phyloP scores from a whole-genome alignment of 2,113 vertebrate species.

The Procapra przewalskii region DNA sequence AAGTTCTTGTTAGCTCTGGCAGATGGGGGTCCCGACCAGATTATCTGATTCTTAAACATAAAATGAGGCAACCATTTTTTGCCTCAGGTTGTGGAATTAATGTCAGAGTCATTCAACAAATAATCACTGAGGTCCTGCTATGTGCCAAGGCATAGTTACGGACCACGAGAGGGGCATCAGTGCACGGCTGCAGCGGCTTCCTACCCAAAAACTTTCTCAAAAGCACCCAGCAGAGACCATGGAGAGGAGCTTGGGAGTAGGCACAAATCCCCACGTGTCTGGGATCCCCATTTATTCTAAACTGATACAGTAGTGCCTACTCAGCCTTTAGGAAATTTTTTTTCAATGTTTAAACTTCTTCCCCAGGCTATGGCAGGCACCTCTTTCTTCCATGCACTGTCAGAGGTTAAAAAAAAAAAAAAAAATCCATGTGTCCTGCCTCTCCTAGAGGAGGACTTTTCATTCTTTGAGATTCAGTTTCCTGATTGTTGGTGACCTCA shows the following conservation, averaged over 20 bases:
- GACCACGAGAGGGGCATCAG: background rate
- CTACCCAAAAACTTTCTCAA: background rate
- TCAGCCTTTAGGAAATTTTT: background rate
- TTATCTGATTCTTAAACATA: background rate
- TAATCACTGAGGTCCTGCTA: background rate
- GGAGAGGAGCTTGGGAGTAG: background rate
- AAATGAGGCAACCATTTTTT: background rate
- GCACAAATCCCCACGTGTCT: background rate
- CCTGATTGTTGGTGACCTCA: background rate
- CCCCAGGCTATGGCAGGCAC: background rate
- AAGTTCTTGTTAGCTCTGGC: background rate
- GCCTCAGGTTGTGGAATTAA: background rate
- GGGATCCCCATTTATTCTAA: background rate
- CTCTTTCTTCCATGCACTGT: background rate
- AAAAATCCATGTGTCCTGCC: background rate
- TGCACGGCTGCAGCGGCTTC: fast-evolving
- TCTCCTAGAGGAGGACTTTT: background rate
- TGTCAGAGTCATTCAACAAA: background rate
- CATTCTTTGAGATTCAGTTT: background rate
- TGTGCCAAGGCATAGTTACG: background rate
- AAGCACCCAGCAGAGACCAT: background rate
- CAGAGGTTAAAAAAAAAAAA: background rate
- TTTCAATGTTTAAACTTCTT: background rate
- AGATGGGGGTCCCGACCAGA: background rate
- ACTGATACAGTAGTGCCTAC: background rate